Base-by-base conservation (phyloP, 2,113 vertebrate species). In the Leptodactylus fuscus region DNA sequence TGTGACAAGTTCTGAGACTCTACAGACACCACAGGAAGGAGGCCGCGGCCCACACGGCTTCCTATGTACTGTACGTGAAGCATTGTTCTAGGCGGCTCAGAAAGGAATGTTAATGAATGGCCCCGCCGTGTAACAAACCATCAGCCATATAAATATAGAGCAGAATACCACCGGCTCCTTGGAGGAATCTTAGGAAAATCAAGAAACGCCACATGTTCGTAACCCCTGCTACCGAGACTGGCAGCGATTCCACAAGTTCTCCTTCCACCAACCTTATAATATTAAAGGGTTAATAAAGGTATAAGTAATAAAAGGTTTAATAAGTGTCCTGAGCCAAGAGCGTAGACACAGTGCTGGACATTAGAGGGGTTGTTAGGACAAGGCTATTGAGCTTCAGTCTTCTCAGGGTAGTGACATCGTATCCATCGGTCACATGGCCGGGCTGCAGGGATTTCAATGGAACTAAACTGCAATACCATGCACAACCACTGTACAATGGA, bases 61-160 rank as follows among this genome's bases (percentile, higher is more conserved):
- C 75, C 75, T 53, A 53, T 32, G 12, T 53, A 65, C 44, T 36
- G 9, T 11, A n/a, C 6, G 24, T 12, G 12, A 49, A 75, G 44
- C 10, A 76, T 76, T 27, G 74, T 51, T 32, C 11, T n/a, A 48
- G 44, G 5, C 44, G 18, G 12, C 41, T 4, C 20, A 70, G 18
- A 70, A 22, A 38, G 67, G 65, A 69, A 36, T 69, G 6, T 18
- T 69, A 69, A 36, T 69, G 36, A 20, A 69, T 69, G 67, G 67
- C 58, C 29, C n/a, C n/a, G n/a, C n/a, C n/a, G n/a, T n/a, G n/a
- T n/a, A n/a, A 38, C 70, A 44, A 32, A 62, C 58, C 24, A 27
- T 62, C 58, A 62, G 9, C n/a, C 58, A 8, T 13, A 13, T 12
- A 29, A 62, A 62, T 62, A 62, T 27, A 62, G 58, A 62, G 13